These are phyloP conservation scores for Lindbergichthys nudifrons DNA, from an alignment of 2,797 vertebrate species.

Conservation along the genomic window DNA sequence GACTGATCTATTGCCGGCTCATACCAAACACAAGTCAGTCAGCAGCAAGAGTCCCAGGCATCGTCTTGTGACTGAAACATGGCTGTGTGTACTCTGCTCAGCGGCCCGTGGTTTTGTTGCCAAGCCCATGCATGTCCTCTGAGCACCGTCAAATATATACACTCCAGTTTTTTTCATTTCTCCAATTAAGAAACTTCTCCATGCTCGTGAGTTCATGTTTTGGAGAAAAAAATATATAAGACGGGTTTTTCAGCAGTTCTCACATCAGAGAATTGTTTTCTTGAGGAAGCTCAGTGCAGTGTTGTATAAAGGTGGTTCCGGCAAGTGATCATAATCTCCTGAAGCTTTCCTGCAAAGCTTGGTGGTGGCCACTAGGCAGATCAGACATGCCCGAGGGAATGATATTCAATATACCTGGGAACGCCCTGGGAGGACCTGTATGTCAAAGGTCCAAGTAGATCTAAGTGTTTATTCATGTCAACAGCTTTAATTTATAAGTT, in stretches of 20 bases:
- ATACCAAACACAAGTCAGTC: slow-evolving; percentile 26
- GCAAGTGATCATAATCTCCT: not conserved
- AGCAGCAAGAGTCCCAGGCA: slow-evolving; percentile 10
- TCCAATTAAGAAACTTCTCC: too few species aligned
- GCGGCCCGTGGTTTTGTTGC: not conserved
- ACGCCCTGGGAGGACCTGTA: too few species aligned
- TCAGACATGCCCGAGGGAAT: not conserved
- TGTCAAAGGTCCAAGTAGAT: too few species aligned
- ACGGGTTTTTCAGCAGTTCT: too few species aligned
- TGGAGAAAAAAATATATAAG: too few species aligned
- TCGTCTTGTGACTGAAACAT: not conserved
- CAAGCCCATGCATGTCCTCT: not conserved
- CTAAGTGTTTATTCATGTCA: too few species aligned
- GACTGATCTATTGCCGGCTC: not conserved
- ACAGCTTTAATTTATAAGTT: too few species aligned
- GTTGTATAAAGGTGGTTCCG: not conserved
- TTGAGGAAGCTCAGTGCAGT: not conserved
- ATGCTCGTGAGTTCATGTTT: too few species aligned
- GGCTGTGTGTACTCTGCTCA: not conserved
- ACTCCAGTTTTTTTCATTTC: too few species aligned
- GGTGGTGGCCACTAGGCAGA: not conserved
- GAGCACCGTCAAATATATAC: too few species aligned
- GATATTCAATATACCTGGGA: not conserved
- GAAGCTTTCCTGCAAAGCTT: not conserved
- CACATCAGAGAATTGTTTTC: too few species aligned